Evolutionary conservation across 2,113 vertebrate genomes (phyloP).

Genomic region (Plecotus auritus): DNA sequence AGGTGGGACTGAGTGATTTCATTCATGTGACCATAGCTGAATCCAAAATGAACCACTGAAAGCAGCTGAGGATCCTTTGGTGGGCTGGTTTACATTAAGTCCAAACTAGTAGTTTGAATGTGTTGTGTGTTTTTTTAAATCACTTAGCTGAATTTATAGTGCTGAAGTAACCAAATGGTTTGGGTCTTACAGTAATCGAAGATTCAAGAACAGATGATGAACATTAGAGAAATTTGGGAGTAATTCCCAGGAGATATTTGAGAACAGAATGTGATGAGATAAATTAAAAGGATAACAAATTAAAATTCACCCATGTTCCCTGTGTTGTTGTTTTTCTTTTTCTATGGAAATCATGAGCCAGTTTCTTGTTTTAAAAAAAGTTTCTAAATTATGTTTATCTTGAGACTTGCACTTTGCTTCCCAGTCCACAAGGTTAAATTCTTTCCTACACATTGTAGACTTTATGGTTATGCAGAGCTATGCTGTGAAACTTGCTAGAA

Average conservation of each 20-base stretch:
- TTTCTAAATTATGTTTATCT: conserved; percentile 2
- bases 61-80: not conserved
- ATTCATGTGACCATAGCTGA: not conserved
- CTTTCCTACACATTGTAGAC: not conserved
- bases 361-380: not conserved
- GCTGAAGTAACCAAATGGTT: not conserved
- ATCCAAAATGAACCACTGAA: not conserved
- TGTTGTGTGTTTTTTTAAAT: no score
- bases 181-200: not conserved
- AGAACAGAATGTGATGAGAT: not conserved
- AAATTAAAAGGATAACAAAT: not conserved
- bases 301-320: not conserved
- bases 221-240: not conserved
- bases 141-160: not conserved
- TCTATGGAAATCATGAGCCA: not conserved
- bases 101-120: not conserved
- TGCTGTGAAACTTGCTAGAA: not conserved
- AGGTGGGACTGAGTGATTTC: not conserved
- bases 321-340: not conserved
- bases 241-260: not conserved
- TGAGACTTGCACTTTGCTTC: conserved; percentile 16
- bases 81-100: not conserved
- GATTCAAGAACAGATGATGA: not conserved
- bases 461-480: not conserved
- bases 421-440: not conserved